phyloP scores from a whole-genome alignment of 1,140 invertebrate genomes.

The Drosophila subobscura region DNA sequence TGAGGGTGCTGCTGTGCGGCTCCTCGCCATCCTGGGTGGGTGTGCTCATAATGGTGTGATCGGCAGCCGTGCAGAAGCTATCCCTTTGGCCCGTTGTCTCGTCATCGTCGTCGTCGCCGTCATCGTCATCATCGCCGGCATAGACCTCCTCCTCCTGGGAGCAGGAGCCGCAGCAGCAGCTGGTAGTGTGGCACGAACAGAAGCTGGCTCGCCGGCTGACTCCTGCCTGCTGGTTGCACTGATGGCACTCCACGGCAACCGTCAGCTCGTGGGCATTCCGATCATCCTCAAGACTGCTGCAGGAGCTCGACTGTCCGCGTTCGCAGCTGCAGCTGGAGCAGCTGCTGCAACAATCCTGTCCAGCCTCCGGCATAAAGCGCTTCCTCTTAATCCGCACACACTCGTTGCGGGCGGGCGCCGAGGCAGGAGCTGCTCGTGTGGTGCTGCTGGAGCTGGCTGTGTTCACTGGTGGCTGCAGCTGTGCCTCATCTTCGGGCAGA shows the following conservation, averaged over 20 bases:
- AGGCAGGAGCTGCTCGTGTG: slow-evolving; percentile 32
- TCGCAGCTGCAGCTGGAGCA: slow-evolving; percentile 73
- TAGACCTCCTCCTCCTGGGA: slow-evolving; percentile 40
- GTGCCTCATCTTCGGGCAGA: slow-evolving; percentile 56
- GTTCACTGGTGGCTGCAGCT: slow-evolving; percentile 30
- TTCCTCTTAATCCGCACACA: slow-evolving; percentile 75
- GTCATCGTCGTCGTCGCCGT: slow-evolving; percentile 55
- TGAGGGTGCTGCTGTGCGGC: slow-evolving; percentile 71
- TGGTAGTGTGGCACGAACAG: slow-evolving; percentile 71
- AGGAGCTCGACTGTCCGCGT: slow-evolving; percentile 59
- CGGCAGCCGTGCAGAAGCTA: slow-evolving; percentile 67
- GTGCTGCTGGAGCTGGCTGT: slow-evolving; percentile 62
- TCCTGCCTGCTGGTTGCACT: slow-evolving; percentile 34
- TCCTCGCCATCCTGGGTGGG: slow-evolving; percentile 59
- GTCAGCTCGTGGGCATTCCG: slow-evolving; percentile 52
- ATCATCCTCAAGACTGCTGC: slow-evolving; percentile 74
- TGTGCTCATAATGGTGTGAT: slow-evolving; percentile 66
- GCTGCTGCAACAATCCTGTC: slow-evolving; percentile 65
- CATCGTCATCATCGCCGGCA: slow-evolving; percentile 42
- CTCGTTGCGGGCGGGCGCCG: slow-evolving; percentile 60
- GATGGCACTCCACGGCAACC: slow-evolving; percentile 74
- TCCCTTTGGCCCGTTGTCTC: slow-evolving; percentile 65
- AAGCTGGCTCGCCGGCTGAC: slow-evolving; percentile 40
- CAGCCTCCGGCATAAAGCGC: slow-evolving; percentile 58
- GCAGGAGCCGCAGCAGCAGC: slow-evolving; percentile 56